Conservation (phyloP, 2,797 vertebrate species). For the Mionectes olivaceus region DNA sequence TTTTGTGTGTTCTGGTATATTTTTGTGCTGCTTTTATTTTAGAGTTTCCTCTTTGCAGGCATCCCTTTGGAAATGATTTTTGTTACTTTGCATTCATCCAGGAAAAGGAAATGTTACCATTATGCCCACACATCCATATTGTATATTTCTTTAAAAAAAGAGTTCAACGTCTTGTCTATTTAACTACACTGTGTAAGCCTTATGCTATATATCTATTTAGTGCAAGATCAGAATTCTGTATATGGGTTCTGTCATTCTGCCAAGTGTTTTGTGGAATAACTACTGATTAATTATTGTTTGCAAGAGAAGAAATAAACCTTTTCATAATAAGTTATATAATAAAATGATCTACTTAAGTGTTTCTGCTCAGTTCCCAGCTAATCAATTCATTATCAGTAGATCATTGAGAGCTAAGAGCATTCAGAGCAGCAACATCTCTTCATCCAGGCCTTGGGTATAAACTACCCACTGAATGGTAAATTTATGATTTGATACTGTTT, state of each 20-base stretch:
- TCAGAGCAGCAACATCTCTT: background rate
- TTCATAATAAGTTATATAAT: background rate
- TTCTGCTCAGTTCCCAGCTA: background rate
- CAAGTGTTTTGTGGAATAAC: background rate
- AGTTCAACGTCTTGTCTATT: background rate
- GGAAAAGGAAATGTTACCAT: background rate
- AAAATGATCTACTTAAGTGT: background rate
- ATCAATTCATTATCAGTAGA: background rate
- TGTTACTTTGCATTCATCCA: background rate
- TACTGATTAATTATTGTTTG: background rate
- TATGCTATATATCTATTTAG: background rate
- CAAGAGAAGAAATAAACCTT: background rate
- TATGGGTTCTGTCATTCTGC: background rate
- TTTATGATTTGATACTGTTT: background rate
- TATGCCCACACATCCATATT: background rate
- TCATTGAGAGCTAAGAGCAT: rapidly evolving
- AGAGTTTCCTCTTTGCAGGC: background rate
- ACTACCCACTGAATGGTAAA: background rate
- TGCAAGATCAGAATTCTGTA: background rate
- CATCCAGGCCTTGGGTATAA: background rate
- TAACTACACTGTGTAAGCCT: rapidly evolving
- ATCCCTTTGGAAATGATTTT: background rate
- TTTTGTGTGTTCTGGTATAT: background rate
- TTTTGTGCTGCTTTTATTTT: background rate
- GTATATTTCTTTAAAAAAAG: background rate